Evolutionary conservation across 2,113 vertebrate genomes (phyloP).

Genomic region (Parus major): DNA sequence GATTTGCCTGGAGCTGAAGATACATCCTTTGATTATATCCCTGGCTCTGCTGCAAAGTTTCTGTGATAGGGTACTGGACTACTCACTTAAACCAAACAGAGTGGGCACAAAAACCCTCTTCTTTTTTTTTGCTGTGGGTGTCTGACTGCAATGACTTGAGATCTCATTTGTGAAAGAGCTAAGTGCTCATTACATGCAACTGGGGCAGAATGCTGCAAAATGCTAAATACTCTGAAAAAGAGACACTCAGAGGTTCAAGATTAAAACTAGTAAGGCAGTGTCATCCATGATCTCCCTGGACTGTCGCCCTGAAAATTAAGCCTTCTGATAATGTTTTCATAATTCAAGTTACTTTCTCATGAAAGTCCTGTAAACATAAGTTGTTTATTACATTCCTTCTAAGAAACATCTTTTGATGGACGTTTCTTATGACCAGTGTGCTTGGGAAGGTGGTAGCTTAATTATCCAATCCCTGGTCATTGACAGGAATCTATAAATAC

Average conservation of each 20-base stretch:
- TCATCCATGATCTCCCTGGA: background rate
- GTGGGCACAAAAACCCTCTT: background rate
- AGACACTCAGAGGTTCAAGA: background rate
- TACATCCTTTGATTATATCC: conserved; percentile 22
- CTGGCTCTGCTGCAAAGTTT: conserved; percentile 1
- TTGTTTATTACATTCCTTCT: too few species aligned
- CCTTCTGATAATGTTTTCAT: too few species aligned
- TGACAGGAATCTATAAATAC: too few species aligned
- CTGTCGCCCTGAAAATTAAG: too few species aligned
- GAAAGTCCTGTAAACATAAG: too few species aligned
- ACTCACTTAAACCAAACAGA: background rate
- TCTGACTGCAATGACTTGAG: background rate
- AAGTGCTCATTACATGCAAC: background rate
- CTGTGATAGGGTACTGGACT: background rate
- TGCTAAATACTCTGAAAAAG: background rate
- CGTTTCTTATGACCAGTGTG: too few species aligned
- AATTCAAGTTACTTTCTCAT: too few species aligned
- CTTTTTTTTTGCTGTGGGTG: background rate
- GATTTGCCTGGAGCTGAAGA: conserved; percentile 28
- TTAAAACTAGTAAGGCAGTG: background rate
- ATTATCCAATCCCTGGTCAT: too few species aligned
- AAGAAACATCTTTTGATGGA: too few species aligned
- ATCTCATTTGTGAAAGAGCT: background rate
- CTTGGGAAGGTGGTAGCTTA: too few species aligned
- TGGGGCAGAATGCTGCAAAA: background rate